A percentile compares a stretch with the other conserved stretches of the same genome.
Conservation (phyloP, 2,888 invertebrate species). For the Vandiemenella viatica region DNA sequence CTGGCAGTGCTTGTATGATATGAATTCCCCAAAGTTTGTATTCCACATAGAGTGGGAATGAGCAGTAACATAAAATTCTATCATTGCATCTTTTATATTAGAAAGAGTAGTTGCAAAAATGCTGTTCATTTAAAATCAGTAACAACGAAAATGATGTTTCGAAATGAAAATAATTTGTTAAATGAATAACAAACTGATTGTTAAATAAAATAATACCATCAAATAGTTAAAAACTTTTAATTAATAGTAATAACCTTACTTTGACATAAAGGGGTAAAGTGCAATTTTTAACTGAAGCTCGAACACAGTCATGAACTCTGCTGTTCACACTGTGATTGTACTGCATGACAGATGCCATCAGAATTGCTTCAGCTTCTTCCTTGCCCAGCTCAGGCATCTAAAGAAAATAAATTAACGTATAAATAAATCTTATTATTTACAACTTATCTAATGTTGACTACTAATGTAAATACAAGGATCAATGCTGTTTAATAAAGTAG, state of each 20-base stretch:
- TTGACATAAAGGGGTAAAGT: slow-evolving; percentile 55
- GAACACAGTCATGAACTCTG: slow-evolving; percentile 39
- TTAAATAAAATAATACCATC: too few relatives aligned
- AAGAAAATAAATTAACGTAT: slow-evolving; percentile 20
- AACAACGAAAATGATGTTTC: too few relatives aligned
- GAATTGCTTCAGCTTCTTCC: slow-evolving; percentile 35
- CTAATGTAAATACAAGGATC: not conserved
- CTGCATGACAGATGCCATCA: slow-evolving; percentile 39
- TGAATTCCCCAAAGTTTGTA: too few relatives aligned
- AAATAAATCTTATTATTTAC: not conserved
- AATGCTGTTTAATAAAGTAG: not conserved
- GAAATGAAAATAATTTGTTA: too few relatives aligned
- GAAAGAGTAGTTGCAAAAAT: too few relatives aligned
- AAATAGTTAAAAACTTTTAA: too few relatives aligned
- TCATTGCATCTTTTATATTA: too few relatives aligned
- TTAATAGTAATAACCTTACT: slow-evolving; percentile 34
- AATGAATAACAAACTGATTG: too few relatives aligned
- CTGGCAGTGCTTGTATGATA: too few relatives aligned
- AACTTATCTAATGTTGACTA: not conserved
- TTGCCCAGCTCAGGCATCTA: slow-evolving; percentile 36
- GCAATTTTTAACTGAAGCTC: slow-evolving; percentile 44
- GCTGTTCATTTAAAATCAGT: too few relatives aligned
- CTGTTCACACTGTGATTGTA: slow-evolving; percentile 45
- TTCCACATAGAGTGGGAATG: too few relatives aligned
- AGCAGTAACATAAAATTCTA: too few relatives aligned